A percentile compares a stretch with the other conserved stretches of the same genome.
phyloP scores from a whole-genome alignment of 1,140 invertebrate genomes.

The Triops longicaudatus region DNA sequence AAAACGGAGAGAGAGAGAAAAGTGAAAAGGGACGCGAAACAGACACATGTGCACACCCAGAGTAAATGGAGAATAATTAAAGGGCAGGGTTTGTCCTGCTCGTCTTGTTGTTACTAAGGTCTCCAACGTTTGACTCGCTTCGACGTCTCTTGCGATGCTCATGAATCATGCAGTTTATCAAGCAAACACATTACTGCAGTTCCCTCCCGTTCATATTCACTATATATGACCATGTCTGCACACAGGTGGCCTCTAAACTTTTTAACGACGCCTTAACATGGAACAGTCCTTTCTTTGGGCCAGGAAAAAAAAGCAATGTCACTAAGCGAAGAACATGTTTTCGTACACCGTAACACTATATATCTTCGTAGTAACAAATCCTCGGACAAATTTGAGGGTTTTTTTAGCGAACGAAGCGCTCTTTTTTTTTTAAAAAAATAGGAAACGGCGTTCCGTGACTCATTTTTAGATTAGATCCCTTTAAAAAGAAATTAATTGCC shows the following conservation, averaged over 20 bases:
- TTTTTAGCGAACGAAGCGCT: no score
- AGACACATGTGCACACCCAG: background rate
- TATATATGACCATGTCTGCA: background rate
- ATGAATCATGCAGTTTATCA: conserved; percentile 1
- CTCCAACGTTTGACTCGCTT: background rate
- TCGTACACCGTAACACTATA: no score
- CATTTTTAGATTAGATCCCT: no score
- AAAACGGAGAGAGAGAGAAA: background rate
- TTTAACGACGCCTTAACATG: background rate
- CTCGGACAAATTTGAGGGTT: no score
- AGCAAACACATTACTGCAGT: background rate
- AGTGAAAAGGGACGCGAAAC: no score
- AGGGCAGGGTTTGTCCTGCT: background rate
- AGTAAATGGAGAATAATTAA: background rate
- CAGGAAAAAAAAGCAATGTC: no score
- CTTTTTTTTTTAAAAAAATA: no score
- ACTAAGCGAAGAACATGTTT: no score
- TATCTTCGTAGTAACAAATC: no score
- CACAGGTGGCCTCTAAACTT: background rate
- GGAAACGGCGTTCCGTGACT: no score
- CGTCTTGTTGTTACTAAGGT: background rate
- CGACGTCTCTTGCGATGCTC: background rate
- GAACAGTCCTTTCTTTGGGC: no score
- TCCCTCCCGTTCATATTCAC: background rate
- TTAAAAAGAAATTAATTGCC: no score